These are phyloP conservation scores for Lichenostomus cassidix DNA, from an alignment of 2,113 vertebrate species.

Conservation along the genomic window DNA sequence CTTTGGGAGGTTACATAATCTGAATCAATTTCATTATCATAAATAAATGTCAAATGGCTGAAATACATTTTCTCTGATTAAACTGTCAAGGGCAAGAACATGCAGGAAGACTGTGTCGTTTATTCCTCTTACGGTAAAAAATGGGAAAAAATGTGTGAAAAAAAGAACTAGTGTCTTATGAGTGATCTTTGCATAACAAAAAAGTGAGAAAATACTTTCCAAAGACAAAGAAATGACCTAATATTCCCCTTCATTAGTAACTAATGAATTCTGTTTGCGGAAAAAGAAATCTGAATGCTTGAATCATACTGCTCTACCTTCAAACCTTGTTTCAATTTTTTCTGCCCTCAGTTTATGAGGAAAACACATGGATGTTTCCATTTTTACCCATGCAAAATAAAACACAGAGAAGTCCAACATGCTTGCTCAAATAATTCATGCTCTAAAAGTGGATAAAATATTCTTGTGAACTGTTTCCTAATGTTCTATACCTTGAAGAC, in stretches of 20 bases:
- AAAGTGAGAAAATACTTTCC: neutral
- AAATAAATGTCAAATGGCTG: conserved; percentile 70
- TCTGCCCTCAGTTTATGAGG: neutral
- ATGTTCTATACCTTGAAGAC: neutral
- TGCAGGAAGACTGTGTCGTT: conserved; percentile 32
- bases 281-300: neutral
- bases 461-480: neutral
- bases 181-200: neutral
- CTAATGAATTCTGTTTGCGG: neutral
- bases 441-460: neutral
- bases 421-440: neutral
- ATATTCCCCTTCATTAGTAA: neutral
- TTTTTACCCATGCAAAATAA: neutral
- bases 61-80: conserved; percentile 68
- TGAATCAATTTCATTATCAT: conserved; percentile 68
- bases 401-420: neutral
- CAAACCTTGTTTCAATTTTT: neutral
- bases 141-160: neutral
- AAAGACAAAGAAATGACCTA: neutral
- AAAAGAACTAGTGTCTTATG: neutral
- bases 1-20: conserved; percentile 44
- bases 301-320: neutral
- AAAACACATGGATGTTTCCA: neutral
- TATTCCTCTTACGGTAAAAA: neutral
- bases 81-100: conserved; percentile 67